phyloP scores from a whole-genome alignment of 2,888 invertebrate species.

The Lasioglossum villosulum region DNA sequence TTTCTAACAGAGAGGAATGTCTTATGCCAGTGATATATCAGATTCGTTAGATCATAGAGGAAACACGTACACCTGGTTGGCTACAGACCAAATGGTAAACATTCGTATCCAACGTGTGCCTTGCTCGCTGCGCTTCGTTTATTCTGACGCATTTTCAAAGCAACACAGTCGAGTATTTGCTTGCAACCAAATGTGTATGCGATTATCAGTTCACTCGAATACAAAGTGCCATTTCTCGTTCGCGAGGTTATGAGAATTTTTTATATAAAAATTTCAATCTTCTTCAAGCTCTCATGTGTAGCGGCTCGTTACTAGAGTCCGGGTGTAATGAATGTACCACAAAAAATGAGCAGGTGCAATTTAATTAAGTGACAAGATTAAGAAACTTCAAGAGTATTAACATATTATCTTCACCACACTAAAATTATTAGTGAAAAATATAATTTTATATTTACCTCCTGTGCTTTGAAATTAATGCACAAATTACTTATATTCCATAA shows the following conservation, averaged over 20 bases:
- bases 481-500: too few species aligned
- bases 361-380: too few species aligned
- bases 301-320: too few species aligned
- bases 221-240: not conserved
- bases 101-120: slow-evolving; percentile 36
- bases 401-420: too few species aligned
- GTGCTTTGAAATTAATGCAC: too few species aligned
- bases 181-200: not conserved
- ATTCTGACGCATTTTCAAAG: slow-evolving; percentile 22
- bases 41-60: slow-evolving; percentile 28
- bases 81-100: slow-evolving; percentile 28
- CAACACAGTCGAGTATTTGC: not conserved
- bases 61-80: slow-evolving; percentile 7
- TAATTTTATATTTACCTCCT: too few species aligned
- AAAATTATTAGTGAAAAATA: too few species aligned
- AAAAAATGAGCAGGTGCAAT: too few species aligned
- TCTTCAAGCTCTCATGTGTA: too few species aligned
- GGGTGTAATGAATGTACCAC: too few species aligned
- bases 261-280: not conserved
- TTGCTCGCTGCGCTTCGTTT: slow-evolving; percentile 17
- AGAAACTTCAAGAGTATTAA: too few species aligned
- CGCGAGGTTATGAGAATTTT: not conserved
- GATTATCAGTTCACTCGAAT: not conserved
- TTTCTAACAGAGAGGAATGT: not conserved
- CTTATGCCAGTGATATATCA: not conserved